Evolutionary conservation across 2,888 invertebrate species (phyloP), one percentile per base, ranked within the genome.

Genomic region (Ypsolopha sequella): DNA sequence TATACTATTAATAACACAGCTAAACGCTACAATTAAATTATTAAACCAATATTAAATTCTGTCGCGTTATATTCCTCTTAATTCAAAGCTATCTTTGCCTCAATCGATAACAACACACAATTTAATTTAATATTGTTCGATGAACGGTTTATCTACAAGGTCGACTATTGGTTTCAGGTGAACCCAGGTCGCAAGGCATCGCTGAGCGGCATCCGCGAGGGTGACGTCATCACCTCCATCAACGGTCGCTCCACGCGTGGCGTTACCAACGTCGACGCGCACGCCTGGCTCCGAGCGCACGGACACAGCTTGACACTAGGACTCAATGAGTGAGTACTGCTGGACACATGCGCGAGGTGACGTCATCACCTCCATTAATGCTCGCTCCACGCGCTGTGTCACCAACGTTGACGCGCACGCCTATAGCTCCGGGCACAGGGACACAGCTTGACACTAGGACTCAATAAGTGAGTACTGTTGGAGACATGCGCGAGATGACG

Each of bases 151-250:
- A 24, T 4, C 24, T 24, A 24, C 24, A 24, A 24, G 24, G 24
- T 24, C 4, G 24, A 24, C 47, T 49, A 48, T 10, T 58, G 50
- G 48, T 90, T 91, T 51, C 89, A 95, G 95, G 94, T 95, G 62
- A 95, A 95, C 78, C 94, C 94, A 8, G 94, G 94, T 51, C 93
- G 95, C 63, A 94, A 95, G 73, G 94, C 95, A n/a, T 92, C 93
- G 36, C 82, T 91, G 61, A 90, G 92, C 65, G 95, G 95, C 7
- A 89, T 95, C 52, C 81, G 93, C 51, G 95, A 95, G 71, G 95
- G 95, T 39, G 95, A 95, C 76, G 88, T 93, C 59, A 92, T 95
- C 64, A 91, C 92, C 46, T 90, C 91, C 54, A 93, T 95, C 73
- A 94, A 95, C 78, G 93, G 92, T 24, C 89, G 89, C 62, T 81